phyloP scores from a whole-genome alignment of 2,888 invertebrate species.

The Zaprionus obscuricornis region DNA sequence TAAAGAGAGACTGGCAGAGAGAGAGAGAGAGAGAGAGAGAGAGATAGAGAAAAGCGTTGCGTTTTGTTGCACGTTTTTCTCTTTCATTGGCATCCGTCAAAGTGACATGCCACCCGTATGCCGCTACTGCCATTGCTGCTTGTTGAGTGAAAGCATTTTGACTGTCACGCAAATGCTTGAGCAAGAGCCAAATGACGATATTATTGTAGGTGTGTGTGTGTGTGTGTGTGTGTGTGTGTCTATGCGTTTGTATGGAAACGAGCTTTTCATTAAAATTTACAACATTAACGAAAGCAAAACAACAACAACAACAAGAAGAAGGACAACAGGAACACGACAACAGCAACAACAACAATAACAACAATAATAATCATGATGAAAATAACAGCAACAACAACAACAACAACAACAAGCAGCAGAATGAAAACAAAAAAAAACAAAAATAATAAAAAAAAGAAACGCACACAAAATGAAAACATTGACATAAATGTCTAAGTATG shows the following conservation, averaged over 20 bases:
- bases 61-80: slow-evolving; percentile 64
- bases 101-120: slow-evolving; percentile 45
- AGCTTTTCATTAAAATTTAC: slow-evolving; percentile 69
- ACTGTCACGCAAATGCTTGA: slow-evolving; percentile 63
- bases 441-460: slow-evolving; percentile 11
- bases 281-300: slow-evolving; percentile 33
- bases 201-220: slow-evolving; percentile 14
- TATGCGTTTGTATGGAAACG: slow-evolving; percentile 47
- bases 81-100: slow-evolving; percentile 72
- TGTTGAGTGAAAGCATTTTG: not conserved
- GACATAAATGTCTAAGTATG: slow-evolving; percentile 6
- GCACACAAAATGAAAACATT: slow-evolving; percentile 61
- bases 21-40: not conserved
- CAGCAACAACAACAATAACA: slow-evolving; percentile 12
- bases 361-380: too few relatives aligned
- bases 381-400: slow-evolving; percentile 3
- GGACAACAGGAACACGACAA: slow-evolving; percentile 1
- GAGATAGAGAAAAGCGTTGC: slow-evolving; percentile 44
- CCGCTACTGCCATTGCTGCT: too few relatives aligned
- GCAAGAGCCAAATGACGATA: slow-evolving; percentile 44
- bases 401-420: slow-evolving; percentile 6
- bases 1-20: not conserved
- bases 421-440: not conserved
- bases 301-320: too few relatives aligned
- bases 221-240: slow-evolving; percentile 9